Base-by-base conservation (phyloP, 2,797 vertebrate species). In the Poeciliopsis infans region DNA sequence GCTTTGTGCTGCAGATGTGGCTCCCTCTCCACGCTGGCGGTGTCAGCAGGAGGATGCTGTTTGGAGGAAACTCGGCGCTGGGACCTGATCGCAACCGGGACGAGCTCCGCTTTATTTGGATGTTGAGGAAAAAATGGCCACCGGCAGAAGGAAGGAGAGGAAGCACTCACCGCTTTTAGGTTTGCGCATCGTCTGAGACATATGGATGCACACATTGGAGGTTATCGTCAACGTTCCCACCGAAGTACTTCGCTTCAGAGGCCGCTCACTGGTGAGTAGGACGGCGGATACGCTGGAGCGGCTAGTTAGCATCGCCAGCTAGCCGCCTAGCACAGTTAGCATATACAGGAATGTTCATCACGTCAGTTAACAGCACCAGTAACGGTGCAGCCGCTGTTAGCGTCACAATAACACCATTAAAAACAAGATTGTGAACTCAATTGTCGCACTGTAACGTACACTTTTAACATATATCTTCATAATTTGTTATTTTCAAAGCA, bases 111-210 rank as follows among this genome's bases (percentile, higher is more conserved):
- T 91, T 70, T 89, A 88, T 92, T 87, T 93, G 88, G 92, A 95
- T 95, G 93, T 93, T 90, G 89, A 90, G 91, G 92, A 95, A 96
- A 59, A 95, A 94, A 96, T 96, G 95, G 96, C 96, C 85, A 93
- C 95, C 93, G 90, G 84, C 86, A 87, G 84, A 75, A 86, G 82
- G 89, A 91, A 86, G 81, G 13, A 81, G 84, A 85, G 85, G 86
- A 84, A 88, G 88, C 92, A 75, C 78, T 69, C 80, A 84, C 33
- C 86, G 84, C 89, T 84, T 78, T 82, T 47, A 89, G 87, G 89
- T 80, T 88, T 84, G 80, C 85, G 83, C 89, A 64, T 91, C 82
- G 90, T 82, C 82, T 80, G 79, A 93, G 84, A 91, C 90, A 84
- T 89, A 95, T 95, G 95, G 91, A 93, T 89, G 41, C 78, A 84